phyloP scores from a whole-genome alignment of 37 sponge, comb jelly and placozoan genomes.

The Cliona cf. orientalis region DNA sequence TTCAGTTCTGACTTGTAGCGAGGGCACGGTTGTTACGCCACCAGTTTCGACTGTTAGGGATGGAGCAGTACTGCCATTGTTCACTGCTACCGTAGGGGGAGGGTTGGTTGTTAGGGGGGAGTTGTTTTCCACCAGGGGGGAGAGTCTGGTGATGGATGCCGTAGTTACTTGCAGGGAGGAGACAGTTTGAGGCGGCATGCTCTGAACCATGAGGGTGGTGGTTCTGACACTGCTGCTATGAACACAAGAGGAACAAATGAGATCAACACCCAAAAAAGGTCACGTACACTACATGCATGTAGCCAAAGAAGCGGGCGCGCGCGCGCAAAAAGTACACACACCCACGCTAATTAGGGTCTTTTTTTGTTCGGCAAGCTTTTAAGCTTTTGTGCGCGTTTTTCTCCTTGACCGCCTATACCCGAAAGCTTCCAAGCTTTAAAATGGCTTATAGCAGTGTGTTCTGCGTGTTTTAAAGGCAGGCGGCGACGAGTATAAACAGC shows the following conservation, averaged over 20 bases:
- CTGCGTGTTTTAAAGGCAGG: too few relatives aligned
- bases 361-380: too few relatives aligned
- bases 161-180: conserved; percentile 6
- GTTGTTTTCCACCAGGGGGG: background rate
- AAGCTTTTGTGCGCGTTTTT: too few relatives aligned
- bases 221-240: conserved; percentile 1
- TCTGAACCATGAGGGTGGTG: conserved; percentile 1
- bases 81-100: background rate
- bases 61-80: background rate
- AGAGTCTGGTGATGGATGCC: background rate
- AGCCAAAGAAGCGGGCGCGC: too few relatives aligned
- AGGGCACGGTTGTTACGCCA: background rate
- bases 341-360: too few relatives aligned
- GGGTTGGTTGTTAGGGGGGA: background rate
- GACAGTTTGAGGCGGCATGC: conserved; percentile 6
- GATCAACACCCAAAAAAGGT: too few relatives aligned
- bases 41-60: conserved; percentile 8
- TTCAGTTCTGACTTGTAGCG: conserved; percentile 50
- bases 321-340: too few relatives aligned
- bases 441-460: too few relatives aligned
- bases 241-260: background rate
- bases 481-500: too few relatives aligned
- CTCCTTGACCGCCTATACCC: too few relatives aligned
- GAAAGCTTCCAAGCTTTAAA: too few relatives aligned
- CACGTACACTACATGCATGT: too few relatives aligned